Percentiles rank a stretch among this genome's conserved stretches.
These are phyloP conservation scores for Tridacna gigas DNA, from an alignment of 2,888 invertebrate genomes.

Conservation along the genomic window DNA sequence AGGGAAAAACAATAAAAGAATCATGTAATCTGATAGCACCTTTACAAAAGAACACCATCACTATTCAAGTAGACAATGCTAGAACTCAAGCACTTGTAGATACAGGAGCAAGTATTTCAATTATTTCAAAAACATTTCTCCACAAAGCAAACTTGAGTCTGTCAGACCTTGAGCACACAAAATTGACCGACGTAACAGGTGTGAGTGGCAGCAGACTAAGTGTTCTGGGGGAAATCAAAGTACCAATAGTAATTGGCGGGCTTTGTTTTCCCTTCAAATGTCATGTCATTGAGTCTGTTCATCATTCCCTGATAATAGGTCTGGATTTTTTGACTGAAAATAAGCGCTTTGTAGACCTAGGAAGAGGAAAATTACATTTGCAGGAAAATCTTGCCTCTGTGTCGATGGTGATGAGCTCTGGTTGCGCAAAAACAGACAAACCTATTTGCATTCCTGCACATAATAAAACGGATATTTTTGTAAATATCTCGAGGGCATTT, in stretches of 20 bases:
- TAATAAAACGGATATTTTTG: constrained; percentile 19
- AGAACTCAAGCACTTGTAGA: constrained; percentile 32
- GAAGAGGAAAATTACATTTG: constrained; percentile 17
- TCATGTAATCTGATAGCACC: constrained; percentile 21
- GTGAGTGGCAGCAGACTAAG: constrained; percentile 25
- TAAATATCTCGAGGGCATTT: constrained; percentile 9
- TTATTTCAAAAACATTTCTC: constrained; percentile 34
- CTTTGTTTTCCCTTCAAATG: constrained; percentile 24
- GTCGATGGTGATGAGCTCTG: constrained; percentile 2
- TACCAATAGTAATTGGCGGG: constrained; percentile 31
- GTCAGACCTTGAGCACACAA: neutral
- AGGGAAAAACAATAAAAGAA: neutral
- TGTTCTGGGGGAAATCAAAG: constrained; percentile 32
- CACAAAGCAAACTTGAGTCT: constrained; percentile 24
- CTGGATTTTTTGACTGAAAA: constrained; percentile 41
- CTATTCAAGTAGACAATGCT: constrained; percentile 15
- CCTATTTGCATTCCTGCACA: constrained; percentile 18
- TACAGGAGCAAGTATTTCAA: constrained; percentile 41
- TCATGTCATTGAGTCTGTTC: constrained; percentile 30
- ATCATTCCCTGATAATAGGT: constrained; percentile 41
- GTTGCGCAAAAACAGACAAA: constrained; percentile 37
- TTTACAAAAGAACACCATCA: constrained; percentile 34
- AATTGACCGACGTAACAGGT: constrained; percentile 18
- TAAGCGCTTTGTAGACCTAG: constrained; percentile 35
- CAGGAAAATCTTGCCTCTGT: constrained; percentile 24